Conservation (phyloP, 2,888 invertebrate genomes). For the Entomobrya multifasciata region DNA sequence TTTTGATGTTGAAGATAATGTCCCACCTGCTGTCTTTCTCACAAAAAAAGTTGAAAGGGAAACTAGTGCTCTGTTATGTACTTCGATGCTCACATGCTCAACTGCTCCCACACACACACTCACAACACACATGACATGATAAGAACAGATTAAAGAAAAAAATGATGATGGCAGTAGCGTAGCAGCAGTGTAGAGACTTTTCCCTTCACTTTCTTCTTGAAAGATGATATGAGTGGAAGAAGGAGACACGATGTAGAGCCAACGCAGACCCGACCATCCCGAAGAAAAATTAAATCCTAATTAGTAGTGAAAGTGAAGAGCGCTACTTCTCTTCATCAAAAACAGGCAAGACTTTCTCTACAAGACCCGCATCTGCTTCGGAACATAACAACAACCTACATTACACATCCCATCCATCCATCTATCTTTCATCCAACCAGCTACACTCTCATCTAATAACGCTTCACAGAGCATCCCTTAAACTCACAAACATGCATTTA, state of each 20-base stretch:
- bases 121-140: conserved; percentile 46
- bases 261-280: too few relatives aligned
- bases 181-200: too few relatives aligned
- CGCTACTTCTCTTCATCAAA: too few relatives aligned
- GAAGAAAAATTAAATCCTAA: conserved; percentile 78
- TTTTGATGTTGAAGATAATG: background rate
- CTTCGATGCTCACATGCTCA: too few relatives aligned
- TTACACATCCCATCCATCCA: conserved; percentile 37
- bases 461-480: background rate
- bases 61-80: background rate
- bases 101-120: background rate
- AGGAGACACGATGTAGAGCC: background rate
- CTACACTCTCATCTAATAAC: background rate
- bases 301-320: conserved; percentile 76
- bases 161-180: background rate
- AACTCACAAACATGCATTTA: too few relatives aligned
- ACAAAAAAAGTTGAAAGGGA: conserved; percentile 53
- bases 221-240: conserved; percentile 4
- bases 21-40: conserved; percentile 72
- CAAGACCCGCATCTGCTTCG: background rate
- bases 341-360: conserved; percentile 71
- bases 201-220: conserved; percentile 48
- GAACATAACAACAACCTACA: background rate
- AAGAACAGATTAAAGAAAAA: conserved; percentile 66
- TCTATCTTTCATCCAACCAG: conserved; percentile 39